phyloP scores from a whole-genome alignment of 1,140 invertebrate genomes.

The Pinna nobilis region DNA sequence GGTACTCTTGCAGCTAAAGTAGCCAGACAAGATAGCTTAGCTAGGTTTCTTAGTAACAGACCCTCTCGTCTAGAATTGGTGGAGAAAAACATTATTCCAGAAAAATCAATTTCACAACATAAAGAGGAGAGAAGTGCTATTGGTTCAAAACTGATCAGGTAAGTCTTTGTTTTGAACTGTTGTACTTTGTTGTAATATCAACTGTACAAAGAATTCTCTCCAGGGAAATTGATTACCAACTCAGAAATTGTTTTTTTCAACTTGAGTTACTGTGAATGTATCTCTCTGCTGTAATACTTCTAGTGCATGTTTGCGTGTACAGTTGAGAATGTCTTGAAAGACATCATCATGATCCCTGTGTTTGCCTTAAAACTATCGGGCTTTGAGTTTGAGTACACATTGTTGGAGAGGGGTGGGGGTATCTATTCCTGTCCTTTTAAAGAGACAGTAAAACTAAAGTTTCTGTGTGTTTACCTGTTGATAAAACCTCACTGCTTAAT shows the following conservation, averaged over 20 bases:
- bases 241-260: neutral
- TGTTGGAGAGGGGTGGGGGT: too few relatives aligned
- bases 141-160: conserved; percentile 93
- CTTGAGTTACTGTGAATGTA: neutral
- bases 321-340: too few relatives aligned
- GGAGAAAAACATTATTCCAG: conserved; percentile 95
- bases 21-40: conserved; percentile 95
- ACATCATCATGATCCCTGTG: too few relatives aligned
- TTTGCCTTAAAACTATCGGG: too few relatives aligned
- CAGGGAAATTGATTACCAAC: neutral
- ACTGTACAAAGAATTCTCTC: too few relatives aligned
- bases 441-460: too few relatives aligned
- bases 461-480: too few relatives aligned
- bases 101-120: conserved; percentile 93
- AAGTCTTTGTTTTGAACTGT: neutral
- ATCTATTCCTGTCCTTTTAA: too few relatives aligned
- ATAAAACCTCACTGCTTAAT: too few relatives aligned
- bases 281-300: neutral
- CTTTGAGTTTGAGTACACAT: too few relatives aligned
- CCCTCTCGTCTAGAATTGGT: conserved; percentile 92
- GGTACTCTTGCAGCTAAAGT: conserved; percentile 88
- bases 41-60: conserved; percentile 92
- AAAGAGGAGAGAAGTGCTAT: conserved; percentile 96
- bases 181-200: too few relatives aligned
- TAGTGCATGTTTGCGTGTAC: too few relatives aligned